Conservation (phyloP, 2,797 vertebrate genomes). For the Onychomys arenicola region DNA sequence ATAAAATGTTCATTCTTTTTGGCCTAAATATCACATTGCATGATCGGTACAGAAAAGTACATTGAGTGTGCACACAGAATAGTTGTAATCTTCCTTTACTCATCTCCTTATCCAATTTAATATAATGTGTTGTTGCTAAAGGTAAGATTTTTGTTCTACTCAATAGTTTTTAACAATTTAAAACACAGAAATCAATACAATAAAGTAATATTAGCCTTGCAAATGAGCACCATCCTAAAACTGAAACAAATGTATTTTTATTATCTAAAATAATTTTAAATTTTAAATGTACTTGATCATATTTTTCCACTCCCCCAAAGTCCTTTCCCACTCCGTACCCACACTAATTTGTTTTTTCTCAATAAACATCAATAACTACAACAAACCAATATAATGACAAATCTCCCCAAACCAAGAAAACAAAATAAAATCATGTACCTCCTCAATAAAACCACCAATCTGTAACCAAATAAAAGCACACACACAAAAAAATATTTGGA, state of each 20-base stretch:
- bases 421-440: background rate
- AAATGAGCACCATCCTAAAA: background rate
- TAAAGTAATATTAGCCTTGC: background rate
- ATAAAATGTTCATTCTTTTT: background rate
- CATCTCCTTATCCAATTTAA: background rate
- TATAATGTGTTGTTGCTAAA: background rate
- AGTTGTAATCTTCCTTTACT: background rate
- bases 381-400: background rate
- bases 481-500: too few species aligned
- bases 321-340: rapidly evolving
- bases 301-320: background rate
- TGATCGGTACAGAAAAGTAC: background rate
- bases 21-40: background rate
- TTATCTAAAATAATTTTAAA: background rate
- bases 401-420: background rate
- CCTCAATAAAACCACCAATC: too few species aligned
- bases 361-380: background rate
- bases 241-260: background rate
- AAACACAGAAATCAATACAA: background rate
- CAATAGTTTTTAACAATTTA: background rate
- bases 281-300: background rate
- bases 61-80: background rate
- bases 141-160: background rate
- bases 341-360: background rate
- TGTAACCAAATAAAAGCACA: too few species aligned